phyloP scores from a whole-genome alignment of 1,140 invertebrate genomes.

The Leptinotarsa undecemlineata region DNA sequence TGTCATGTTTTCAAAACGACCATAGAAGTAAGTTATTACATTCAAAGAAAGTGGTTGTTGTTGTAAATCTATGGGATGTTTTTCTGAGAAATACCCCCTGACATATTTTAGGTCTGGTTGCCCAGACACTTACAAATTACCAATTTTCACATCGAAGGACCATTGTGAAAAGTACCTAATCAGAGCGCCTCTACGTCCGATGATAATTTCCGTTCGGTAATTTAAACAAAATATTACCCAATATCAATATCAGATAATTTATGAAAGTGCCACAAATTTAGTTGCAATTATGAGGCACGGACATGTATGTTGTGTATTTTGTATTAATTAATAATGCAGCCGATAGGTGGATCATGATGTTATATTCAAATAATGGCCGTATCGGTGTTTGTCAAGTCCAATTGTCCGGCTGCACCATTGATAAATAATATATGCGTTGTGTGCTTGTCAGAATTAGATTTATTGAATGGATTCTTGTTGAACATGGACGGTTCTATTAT shows the following conservation, averaged over 20 bases:
- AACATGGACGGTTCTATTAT: conserved; percentile 34
- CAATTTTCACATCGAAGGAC: not conserved
- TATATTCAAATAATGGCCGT: conserved; percentile 49
- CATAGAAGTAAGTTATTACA: no score
- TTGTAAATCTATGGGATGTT: no score
- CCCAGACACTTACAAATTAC: no score
- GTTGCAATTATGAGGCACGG: conserved; percentile 50
- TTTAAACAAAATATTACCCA: conserved; percentile 52
- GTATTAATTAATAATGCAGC: conserved; percentile 53
- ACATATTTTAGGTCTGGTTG: no score
- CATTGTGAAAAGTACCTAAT: not conserved
- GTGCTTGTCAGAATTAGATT: conserved; percentile 46
- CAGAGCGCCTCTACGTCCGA: not conserved
- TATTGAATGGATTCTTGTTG: conserved; percentile 44
- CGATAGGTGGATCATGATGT: conserved; percentile 50
- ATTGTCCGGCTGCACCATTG: conserved; percentile 44
- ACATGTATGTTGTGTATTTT: conserved; percentile 51
- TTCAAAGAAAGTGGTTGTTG: no score
- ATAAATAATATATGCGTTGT: conserved; percentile 48
- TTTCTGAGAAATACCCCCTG: no score
- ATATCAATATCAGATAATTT: conserved; percentile 53
- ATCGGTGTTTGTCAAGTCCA: conserved; percentile 49
- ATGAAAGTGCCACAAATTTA: conserved; percentile 53
- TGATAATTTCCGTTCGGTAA: conserved; percentile 46
- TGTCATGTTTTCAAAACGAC: no score